Base-by-base conservation (phyloP, 1,140 invertebrate species). In the Hycleus phaleratus region DNA sequence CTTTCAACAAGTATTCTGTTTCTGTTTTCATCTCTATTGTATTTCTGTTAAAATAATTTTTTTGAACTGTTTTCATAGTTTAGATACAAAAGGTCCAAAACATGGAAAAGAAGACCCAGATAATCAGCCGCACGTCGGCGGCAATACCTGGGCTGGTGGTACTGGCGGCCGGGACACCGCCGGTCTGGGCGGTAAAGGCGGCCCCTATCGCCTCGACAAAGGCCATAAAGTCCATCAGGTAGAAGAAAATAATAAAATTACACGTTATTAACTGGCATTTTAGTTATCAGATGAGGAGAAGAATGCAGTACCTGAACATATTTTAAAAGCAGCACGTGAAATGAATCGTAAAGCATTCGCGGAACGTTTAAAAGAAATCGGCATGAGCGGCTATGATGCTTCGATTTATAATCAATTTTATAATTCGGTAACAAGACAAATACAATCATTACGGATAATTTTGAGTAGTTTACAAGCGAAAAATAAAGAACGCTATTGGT, bases 101-200 rank as follows among this genome's bases (percentile, higher is more conserved):
- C 87, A 94, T 73, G 96, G 95, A 3, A 95, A 97, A 78, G 77
- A 91, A 26, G 92, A 97, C 73, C 83, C 88, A 0, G 86, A 88
- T 6, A 90, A 90, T 67, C 81, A 88, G 46, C 93, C 93, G 0
- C 95, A 98, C 77, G 91, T 96, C 52, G 95, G 95, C 50, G 95
- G 95, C 3, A 96, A 95, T 68, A 95, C 89, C 1, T 98, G 95
- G 94, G 93, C 94, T 40, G 94, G 95, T 6, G 95, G 95, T 38
- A 93, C 88, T 42, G 95, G 94, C 46, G 90, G 90, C 47, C 79
- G 90, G 52, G 91, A 94, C 71, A 97, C 94, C 2, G 93, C 93
- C n/a, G 95, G 95, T 25, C 73, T 96, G 7, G 93, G 93, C 10
- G 93, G 93, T 2, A 92, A 90, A 74, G 93, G 93, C 26, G 93